A percentile compares a stretch with the other conserved stretches of the same genome.
phyloP scores from a whole-genome alignment of 2,113 vertebrate species.

The Tachycineta bicolor region DNA sequence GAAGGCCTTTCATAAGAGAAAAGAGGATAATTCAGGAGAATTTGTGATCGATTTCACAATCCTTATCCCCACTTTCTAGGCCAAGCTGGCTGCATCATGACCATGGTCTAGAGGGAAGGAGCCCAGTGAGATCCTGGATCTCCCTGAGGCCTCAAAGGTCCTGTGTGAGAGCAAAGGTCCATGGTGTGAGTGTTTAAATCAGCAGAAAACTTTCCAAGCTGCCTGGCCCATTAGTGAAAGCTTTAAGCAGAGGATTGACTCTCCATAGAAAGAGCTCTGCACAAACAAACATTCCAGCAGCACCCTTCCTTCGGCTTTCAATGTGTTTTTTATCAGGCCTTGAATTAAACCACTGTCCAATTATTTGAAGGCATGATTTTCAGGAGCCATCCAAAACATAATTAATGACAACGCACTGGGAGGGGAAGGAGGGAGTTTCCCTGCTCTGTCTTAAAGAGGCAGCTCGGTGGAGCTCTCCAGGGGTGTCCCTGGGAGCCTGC shows the following conservation, averaged over 20 bases:
- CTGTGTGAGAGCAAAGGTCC: not conserved
- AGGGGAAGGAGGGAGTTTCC: not conserved
- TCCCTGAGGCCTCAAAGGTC: not conserved
- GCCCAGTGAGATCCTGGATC: not conserved
- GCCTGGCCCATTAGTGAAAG: not conserved
- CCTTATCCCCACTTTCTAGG: not conserved
- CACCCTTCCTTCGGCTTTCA: not conserved
- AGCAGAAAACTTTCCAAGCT: not conserved
- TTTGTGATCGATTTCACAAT: not conserved
- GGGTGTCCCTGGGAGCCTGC: not conserved
- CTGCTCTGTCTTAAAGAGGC: not conserved
- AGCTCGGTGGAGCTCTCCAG: not conserved
- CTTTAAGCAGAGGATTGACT: not conserved
- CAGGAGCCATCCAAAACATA: conserved; percentile 29
- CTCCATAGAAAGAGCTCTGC: not conserved
- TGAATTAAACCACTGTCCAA: conserved; percentile 27
- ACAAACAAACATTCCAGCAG: conserved; percentile 29
- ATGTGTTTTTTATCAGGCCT: conserved; percentile 43
- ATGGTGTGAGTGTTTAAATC: not conserved
- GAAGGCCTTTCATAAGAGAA: not conserved
- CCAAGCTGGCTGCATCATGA: not conserved
- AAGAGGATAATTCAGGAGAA: not conserved
- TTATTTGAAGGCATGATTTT: conserved; percentile 11
- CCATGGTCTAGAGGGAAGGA: not conserved
- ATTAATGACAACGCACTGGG: not conserved